Evolutionary conservation across 2,797 vertebrate species (phyloP), one percentile per base, ranked within the genome.

Genomic region (Notolepis coatsorum): DNA sequence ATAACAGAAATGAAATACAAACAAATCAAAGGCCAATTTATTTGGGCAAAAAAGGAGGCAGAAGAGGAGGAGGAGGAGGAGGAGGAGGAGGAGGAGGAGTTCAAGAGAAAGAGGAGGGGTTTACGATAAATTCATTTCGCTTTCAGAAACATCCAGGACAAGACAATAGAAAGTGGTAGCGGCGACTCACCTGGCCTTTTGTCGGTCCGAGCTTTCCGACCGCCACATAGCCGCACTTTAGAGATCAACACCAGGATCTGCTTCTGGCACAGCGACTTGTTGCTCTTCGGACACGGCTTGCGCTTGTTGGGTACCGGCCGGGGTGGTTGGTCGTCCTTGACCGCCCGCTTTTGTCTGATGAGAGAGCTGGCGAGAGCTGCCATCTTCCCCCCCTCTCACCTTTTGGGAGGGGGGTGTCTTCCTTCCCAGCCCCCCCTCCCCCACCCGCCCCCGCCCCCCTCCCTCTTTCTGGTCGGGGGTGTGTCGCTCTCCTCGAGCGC

Each of bases 221-320:
- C 91, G 60, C 95, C 93, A 66, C 95, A 97, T 71, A 96, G 91
- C 49, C 94, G 91, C 42, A 96, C 95, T 88, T 96, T 97, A 75
- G 94, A 95, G 80, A 97, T 94, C 51, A 97, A 85, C 49, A 95
- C 89, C 50, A 96, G 91, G 72, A 96, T 94, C 90, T 96, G 95
- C 73, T 96, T 96, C 91, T 97, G 95, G 86, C 96, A 97, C 59
- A 96, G 85, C 12, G 95, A 96, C 90, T 96, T 96, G 93, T 96
- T 96, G 87, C 93, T 95, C 69, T 95, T 94, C 35, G 94, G 94
- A 86, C 94, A 95, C 57, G 94, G 94, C 76, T 93, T 95, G 54
- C 95, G 90, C 80, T 94, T 96, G 81, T 88, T 92, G 78, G 93
- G 87, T 60, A 94, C 92, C 0, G 95, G 95, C 51, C 95, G 92